Evolutionary conservation across 2,797 vertebrate genomes (phyloP), one percentile per base, ranked within the genome.

Genomic region (Smutsia gigantea): DNA sequence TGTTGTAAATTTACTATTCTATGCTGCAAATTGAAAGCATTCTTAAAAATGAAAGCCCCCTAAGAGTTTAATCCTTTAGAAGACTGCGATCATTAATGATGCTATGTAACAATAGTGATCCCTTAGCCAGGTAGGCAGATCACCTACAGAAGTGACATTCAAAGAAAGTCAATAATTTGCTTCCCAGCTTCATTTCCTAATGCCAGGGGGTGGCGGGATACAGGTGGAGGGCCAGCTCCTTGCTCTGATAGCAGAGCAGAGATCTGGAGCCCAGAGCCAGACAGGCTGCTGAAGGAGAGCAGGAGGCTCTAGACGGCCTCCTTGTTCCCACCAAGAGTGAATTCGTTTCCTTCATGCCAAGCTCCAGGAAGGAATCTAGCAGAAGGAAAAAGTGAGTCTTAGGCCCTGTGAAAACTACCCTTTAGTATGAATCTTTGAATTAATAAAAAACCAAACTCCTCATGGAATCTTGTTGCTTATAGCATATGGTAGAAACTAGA

Each of bases 1-100:
- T 31, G 69, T 69, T 87, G 87, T 72, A 94, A 98, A 94, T 53
- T 23, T 39, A 95, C 92, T 71, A 21, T 18, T 96, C 64, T 71
- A 8, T n/a, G 42, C 51, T 90, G 74, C 93, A 34, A 64, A 71
- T 94, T 90, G 63, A 96, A 98, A 66, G 19, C 21, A 10, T 46
- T 96, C 71, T 69, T 96, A 85, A 94, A 97, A 95, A 97, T 93
- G 27, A 31, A 93, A 97, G 89, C 94, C 96, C 81, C 14, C 93
- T 93, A 71, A 79, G 46, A 71, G 7, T 3, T 87, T 93, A 96
- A 97, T 87, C 82, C 90, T 83, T 88, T 57, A 51, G 92, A 97
- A 95, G 59, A 15, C 79, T 37, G 51, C 21, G 18, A 18, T 72
- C 34, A 29, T 55, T 57, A 71, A 87, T 55, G 46, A 85, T 59